Conservation (phyloP, 1,140 invertebrate species). For the Pentalonia nigronervosa region DNA sequence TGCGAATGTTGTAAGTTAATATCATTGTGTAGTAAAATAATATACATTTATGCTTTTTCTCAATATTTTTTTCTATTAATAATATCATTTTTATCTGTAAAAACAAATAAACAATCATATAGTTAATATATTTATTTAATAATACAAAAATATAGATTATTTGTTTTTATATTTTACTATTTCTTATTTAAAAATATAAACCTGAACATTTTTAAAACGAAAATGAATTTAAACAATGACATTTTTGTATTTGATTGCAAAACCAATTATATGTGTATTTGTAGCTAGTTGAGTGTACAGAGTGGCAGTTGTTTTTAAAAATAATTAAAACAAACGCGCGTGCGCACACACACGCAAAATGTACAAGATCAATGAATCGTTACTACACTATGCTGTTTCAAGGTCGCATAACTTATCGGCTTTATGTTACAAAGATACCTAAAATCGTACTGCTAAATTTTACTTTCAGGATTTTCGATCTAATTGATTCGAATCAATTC, state of each 20-base stretch:
- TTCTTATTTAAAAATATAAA: not conserved
- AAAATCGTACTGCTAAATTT: not conserved
- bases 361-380: slow-evolving; percentile 21
- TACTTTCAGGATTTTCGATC: not conserved
- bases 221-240: not conserved
- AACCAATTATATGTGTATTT: not conserved
- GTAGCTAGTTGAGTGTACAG: not conserved
- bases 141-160: not conserved
- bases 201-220: not conserved
- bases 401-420: slow-evolving; percentile 15
- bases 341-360: not conserved
- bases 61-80: not conserved
- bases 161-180: not conserved
- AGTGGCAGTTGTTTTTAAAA: not conserved
- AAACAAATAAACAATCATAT: not conserved
- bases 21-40: too few relatives aligned
- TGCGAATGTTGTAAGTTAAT: not conserved
- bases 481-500: not conserved
- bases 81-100: not conserved
- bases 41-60: too few relatives aligned
- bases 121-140: not conserved
- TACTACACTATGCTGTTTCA: not conserved
- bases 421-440: not conserved
- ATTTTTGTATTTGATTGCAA: not conserved
- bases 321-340: not conserved